Conservation (phyloP, 35 echinoderm and acorn worm genomes). For the Strongylocentrotus purpuratus region DNA sequence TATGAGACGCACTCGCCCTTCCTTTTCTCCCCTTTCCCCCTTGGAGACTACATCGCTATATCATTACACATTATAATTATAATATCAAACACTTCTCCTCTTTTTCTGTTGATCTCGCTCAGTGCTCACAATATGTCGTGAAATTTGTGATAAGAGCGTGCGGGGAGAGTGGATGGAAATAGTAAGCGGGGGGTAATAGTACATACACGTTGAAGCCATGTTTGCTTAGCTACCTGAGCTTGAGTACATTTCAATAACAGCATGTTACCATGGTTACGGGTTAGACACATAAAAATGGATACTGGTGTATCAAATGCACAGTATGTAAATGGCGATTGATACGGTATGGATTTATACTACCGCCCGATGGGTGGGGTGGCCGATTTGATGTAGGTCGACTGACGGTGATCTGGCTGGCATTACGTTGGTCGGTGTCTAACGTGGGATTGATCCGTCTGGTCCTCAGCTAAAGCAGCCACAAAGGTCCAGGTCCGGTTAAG, state of each 20-base stretch:
- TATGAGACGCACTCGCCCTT: background rate
- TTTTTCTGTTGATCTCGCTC: background rate
- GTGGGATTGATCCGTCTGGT: background rate
- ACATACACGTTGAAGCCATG: background rate
- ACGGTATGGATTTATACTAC: background rate
- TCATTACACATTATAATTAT: background rate
- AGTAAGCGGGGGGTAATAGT: background rate
- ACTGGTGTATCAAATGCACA: background rate
- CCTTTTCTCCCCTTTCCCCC: background rate
- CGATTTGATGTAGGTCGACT: background rate
- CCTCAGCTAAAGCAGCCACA: background rate
- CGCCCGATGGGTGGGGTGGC: background rate
- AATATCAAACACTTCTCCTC: background rate
- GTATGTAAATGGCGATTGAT: background rate
- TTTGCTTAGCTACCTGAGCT: constrained; percentile 8
- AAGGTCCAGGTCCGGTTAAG: background rate
- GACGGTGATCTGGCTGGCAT: background rate
- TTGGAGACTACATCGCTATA: background rate
- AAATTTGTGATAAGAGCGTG: background rate
- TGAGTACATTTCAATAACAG: background rate
- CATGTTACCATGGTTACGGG: background rate
- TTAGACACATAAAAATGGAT: background rate
- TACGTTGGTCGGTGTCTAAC: background rate
- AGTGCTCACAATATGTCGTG: background rate
- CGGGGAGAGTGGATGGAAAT: background rate